Conservation (phyloP, 1,140 invertebrate species). For the Proctacanthus coquilletti region DNA sequence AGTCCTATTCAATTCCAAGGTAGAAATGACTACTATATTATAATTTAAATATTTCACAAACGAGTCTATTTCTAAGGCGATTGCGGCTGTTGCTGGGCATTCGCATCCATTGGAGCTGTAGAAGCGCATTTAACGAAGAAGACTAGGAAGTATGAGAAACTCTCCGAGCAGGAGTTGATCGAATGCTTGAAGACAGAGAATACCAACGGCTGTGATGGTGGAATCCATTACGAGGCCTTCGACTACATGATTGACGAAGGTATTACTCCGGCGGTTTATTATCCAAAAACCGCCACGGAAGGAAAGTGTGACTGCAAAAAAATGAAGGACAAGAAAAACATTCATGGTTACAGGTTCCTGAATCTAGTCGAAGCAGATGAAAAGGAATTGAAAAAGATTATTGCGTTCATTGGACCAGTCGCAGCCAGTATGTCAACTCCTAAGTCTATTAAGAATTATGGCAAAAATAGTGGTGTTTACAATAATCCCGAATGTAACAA, state of each 20-base stretch:
- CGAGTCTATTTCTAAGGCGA: conserved; percentile 75
- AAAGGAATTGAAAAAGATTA: conserved; percentile 47
- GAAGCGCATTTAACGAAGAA: conserved; percentile 84
- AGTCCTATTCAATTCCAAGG: conserved; percentile 47
- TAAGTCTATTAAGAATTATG: conserved; percentile 38
- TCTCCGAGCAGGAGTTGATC: conserved; percentile 90
- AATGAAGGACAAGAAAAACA: conserved; percentile 52
- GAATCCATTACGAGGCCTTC: conserved; percentile 75
- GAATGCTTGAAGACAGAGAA: conserved; percentile 78
- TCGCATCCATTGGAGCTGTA: conserved; percentile 68
- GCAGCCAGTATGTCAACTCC: conserved; percentile 87
- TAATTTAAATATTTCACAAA: conserved; percentile 33
- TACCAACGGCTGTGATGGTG: conserved; percentile 86
- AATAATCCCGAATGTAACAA: conserved; percentile 45
- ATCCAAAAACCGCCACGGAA: no score
- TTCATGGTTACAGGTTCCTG: conserved; percentile 59
- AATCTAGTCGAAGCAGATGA: conserved; percentile 53
- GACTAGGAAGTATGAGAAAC: conserved; percentile 60
- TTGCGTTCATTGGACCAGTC: conserved; percentile 73
- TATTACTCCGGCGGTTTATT: no score
- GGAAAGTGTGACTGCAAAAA: no score
- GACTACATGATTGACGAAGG: conserved; percentile 76
- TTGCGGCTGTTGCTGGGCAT: conserved; percentile 86
- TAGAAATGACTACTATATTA: conserved; percentile 1
- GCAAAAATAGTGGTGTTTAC: conserved; percentile 42